Percentiles rank a stretch among this genome's conserved stretches.
phyloP scores from a whole-genome alignment of 2,888 invertebrate species.

The Pachliopta kotzebuea region DNA sequence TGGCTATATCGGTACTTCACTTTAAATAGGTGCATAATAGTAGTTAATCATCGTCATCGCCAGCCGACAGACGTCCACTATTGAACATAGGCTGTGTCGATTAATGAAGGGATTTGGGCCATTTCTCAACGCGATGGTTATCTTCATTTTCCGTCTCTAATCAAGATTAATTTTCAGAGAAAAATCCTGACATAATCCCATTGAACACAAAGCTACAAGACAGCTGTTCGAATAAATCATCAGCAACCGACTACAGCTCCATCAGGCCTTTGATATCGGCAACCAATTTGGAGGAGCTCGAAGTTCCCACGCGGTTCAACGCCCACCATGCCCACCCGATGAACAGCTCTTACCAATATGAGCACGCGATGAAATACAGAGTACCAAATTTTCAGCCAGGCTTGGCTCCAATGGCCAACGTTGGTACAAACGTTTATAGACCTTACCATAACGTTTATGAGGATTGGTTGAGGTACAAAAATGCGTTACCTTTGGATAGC shows the following conservation, averaged over 20 bases:
- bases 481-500: conserved; percentile 69
- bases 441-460: conserved; percentile 73
- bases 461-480: conserved; percentile 79
- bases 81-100: too few species aligned
- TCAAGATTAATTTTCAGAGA: conserved; percentile 48
- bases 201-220: conserved; percentile 73
- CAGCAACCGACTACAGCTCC: conserved; percentile 68
- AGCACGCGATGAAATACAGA: conserved; percentile 64
- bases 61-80: too few species aligned
- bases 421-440: conserved; percentile 61
- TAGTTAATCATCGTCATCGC: too few species aligned
- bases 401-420: conserved; percentile 46
- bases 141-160: not conserved
- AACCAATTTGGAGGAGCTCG: conserved; percentile 62
- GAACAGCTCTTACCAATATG: conserved; percentile 64
- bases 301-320: conserved; percentile 55
- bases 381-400: conserved; percentile 47
- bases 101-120: too few species aligned
- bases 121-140: too few species aligned
- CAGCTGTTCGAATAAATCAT: conserved; percentile 71
- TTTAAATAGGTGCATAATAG: too few species aligned
- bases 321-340: conserved; percentile 62
- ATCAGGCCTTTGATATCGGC: conserved; percentile 68
- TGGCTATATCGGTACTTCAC: too few species aligned
- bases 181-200: conserved; percentile 76